Evolutionary conservation across 2,888 invertebrate species (phyloP), one percentile per base, ranked within the genome.

Genomic region (Linnaemya vulpina): DNA sequence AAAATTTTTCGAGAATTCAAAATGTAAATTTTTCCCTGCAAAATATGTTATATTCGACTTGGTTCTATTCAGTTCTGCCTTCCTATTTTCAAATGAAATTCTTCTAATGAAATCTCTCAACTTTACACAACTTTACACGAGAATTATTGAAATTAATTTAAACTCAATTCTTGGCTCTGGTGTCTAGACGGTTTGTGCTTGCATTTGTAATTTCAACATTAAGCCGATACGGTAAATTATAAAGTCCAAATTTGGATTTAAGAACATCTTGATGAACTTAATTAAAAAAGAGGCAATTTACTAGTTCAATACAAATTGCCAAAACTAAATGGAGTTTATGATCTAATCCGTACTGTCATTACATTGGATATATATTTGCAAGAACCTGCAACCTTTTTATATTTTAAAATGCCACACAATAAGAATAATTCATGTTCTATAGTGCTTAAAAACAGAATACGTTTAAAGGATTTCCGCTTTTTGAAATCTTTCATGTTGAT

Each of bases 391-490:
- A 25, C 22, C 8, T 22, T 20, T 8, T 25, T 25, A 38, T 49
- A 51, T 25, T 62, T 68, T 10, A 30, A 58, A 65, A 77, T 83
- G 40, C 82, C 84, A 84, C 84, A 81, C 85, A 85, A 53, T 74
- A 79, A 82, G 85, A 82, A 78, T 81, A 81, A 46, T 43, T 55
- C 40, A 51, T 62, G 53, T 11, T 63, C 35, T 62, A 68, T 76
- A 49, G 49, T 53, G 35, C 70, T 70, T 58, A 82, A 49, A 58
- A 67, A 71, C 65, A 75, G 65, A 58, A 60, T 40, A 74, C 70
- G 74, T 71, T 78, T 78, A 71, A 85, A 85, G 78, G 85, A 85
- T 76, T 85, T 85, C 82, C 85, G 85, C 78, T 82, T 75, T 71
- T 68, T 5, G 0, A 17, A 51, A 51, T 35, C 46, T 60, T 74